Evolutionary conservation across 2,797 vertebrate species (phyloP), one percentile per base, ranked within the genome.

Genomic region (Schizopygopsis pylzovi): DNA sequence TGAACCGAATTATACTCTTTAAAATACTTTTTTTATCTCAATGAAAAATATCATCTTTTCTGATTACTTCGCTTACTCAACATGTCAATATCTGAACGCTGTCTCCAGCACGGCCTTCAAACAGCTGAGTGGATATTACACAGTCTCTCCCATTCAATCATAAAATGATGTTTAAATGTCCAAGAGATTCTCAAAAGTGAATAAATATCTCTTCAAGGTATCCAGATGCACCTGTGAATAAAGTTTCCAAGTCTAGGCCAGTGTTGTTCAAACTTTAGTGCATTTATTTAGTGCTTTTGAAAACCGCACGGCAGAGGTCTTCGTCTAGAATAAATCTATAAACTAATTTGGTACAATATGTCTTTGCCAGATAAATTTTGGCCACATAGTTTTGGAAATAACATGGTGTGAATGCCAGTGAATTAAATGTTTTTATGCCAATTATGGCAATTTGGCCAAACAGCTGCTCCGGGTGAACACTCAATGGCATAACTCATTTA

Each of bases 1-100:
- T 67, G 5, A 77, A 81, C 70, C 61, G 9, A 79, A 71, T 47
- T 70, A 54, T 39, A 78, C 20, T 41, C 45, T 28, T 68, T 45
- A 67, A 33, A 28, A 28, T 28, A 28, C 25, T 28, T 28, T 28
- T 28, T 75, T 47, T 67, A 28, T 16, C 52, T 15, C 8, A 68
- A 68, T 61, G 16, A 70, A 45, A 78, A 78, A 22, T 4, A n/a
- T 13, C 1, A 15, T 72, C 52, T 39, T 80, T 65, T 28, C 1
- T 2, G 10, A 65, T 33, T 22, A 12, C 79, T 67, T 76, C 9
- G 37, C 37, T 41, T 37, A 70, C 33, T 80, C 8, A 81, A 47
- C 63, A 49, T 10, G 16, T 37, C 49, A 49, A 33, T 81, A 25
- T 80, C 18, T 49, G 28, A 80, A 16, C 0, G 18, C 25, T 52